phyloP scores from a whole-genome alignment of 2,113 vertebrate species.

The Grammomys surdaster region DNA sequence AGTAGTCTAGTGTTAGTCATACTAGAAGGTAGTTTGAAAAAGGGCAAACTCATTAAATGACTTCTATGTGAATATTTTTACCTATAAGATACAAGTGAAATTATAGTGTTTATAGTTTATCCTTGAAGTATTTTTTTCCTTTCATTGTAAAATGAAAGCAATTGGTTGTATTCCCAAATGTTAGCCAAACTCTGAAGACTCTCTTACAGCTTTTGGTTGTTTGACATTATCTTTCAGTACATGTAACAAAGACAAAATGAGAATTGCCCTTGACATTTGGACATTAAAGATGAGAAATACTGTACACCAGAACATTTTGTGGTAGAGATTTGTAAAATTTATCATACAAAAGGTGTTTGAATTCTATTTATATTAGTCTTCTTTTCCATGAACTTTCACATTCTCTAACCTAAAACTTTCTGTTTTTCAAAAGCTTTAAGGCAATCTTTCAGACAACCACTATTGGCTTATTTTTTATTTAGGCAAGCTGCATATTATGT shows the following conservation, averaged over 20 bases:
- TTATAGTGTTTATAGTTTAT: conserved; percentile 37
- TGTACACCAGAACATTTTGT: background rate
- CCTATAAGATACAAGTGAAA: conserved; percentile 51
- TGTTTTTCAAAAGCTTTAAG: background rate
- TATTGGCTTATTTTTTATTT: conserved; percentile 53
- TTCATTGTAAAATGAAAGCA: conserved; percentile 28
- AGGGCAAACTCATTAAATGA: background rate
- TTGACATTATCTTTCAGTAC: conserved; percentile 57
- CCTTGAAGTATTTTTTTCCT: conserved; percentile 54
- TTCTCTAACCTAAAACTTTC: background rate
- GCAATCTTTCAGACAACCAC: background rate
- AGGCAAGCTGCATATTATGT: background rate
- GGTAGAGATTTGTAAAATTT: background rate
- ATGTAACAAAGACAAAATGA: conserved; percentile 64
- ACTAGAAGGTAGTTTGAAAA: background rate
- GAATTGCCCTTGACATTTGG: conserved; percentile 66
- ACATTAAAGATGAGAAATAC: background rate
- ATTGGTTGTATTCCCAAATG: conserved; percentile 29
- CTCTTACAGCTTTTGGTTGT: conserved; percentile 31
- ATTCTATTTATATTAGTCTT: conserved; percentile 27
- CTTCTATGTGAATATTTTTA: conserved; percentile 60
- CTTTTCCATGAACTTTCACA: background rate
- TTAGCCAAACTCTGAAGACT: conserved; percentile 34
- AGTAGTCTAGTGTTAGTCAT: conserved; percentile 27
- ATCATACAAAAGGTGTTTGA: background rate